phyloP scores from a whole-genome alignment of 2,888 invertebrate genomes.

The Galerucella nymphaeae region DNA sequence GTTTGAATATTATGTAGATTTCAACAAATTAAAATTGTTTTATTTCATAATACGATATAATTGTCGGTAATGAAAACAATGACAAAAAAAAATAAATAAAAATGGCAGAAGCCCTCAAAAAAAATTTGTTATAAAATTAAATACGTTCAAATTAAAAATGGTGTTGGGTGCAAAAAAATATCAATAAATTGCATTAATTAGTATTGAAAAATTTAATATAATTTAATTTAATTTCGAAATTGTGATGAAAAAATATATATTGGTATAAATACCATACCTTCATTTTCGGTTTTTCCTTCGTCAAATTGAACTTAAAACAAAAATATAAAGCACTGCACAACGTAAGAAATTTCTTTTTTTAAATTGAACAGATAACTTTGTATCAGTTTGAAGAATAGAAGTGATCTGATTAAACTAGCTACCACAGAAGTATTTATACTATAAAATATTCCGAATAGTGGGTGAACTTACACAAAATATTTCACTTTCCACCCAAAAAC shows the following conservation, averaged over 20 bases:
- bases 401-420: conserved; percentile 56
- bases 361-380: conserved; percentile 20
- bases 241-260: not conserved
- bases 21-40: too few relatives aligned
- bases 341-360: not conserved
- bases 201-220: too few relatives aligned
- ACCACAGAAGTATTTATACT: conserved; percentile 58
- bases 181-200: too few relatives aligned
- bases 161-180: too few relatives aligned
- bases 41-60: too few relatives aligned
- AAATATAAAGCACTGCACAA: conserved; percentile 14
- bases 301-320: conserved; percentile 6
- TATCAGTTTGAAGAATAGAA: conserved; percentile 47
- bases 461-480: conserved; percentile 59
- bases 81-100: too few relatives aligned
- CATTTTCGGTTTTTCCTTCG: conserved; percentile 36
- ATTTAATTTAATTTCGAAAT: too few relatives aligned
- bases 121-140: too few relatives aligned
- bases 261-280: conserved; percentile 44
- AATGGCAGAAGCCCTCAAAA: too few relatives aligned
- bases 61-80: too few relatives aligned
- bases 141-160: too few relatives aligned
- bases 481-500: conserved; percentile 61
- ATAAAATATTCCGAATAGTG: conserved; percentile 54
- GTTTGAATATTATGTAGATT: too few relatives aligned